Percentiles rank a stretch among this genome's conserved stretches.
Evolutionary conservation across 2,113 vertebrate genomes (phyloP).

Genomic region (Prietella phreatophila): DNA sequence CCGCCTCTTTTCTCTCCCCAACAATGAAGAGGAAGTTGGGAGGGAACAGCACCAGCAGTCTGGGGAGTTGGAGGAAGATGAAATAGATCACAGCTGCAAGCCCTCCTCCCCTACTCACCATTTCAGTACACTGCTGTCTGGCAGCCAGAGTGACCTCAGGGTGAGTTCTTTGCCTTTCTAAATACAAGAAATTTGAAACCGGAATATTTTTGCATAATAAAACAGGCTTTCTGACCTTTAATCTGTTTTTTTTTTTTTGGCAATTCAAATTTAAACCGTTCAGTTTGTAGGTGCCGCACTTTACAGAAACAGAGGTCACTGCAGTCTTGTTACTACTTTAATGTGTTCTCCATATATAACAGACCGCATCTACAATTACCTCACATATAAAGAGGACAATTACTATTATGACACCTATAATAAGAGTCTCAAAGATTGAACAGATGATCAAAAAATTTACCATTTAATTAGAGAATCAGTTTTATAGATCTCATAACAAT

Average conservation of each 20-base stretch:
- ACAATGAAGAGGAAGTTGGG: constrained; percentile 22
- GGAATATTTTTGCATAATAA: background rate
- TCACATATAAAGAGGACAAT: background rate
- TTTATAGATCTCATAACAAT: background rate
- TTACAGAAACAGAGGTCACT: background rate
- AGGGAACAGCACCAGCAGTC: background rate
- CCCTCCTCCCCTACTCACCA: constrained; percentile 27
- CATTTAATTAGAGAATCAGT: background rate
- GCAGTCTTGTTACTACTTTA: background rate
- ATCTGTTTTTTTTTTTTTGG: background rate
- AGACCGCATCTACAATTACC: constrained; percentile 10
- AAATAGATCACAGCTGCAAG: constrained; percentile 28
- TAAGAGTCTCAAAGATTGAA: background rate
- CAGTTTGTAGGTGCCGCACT: background rate
- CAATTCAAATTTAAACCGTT: background rate
- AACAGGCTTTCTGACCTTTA: background rate
- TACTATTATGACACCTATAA: background rate
- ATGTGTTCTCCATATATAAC: background rate
- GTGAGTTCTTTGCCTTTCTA: constrained; percentile 56
- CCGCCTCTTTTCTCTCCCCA: background rate
- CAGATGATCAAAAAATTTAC: background rate
- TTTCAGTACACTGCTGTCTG: constrained; percentile 52
- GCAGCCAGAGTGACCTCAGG: constrained; percentile 66
- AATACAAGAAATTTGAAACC: background rate
- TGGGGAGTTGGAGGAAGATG: constrained; percentile 19